phyloP scores from a whole-genome alignment of 2,888 invertebrate species.

The Plagodis dolabraria region DNA sequence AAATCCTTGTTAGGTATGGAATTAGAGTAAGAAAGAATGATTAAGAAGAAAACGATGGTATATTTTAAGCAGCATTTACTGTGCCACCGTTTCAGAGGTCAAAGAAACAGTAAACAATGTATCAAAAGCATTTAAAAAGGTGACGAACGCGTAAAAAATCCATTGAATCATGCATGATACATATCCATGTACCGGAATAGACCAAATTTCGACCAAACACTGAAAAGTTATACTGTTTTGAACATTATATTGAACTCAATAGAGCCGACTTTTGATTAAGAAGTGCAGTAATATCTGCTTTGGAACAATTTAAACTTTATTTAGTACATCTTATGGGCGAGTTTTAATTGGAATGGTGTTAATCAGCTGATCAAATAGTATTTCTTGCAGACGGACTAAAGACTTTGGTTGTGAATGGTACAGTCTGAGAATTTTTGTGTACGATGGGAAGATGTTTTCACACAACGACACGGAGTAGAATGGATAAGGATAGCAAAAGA shows the following conservation, averaged over 20 bases:
- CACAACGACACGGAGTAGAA: no score
- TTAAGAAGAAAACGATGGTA: no score
- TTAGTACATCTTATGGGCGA: neutral
- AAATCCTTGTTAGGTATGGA: no score
- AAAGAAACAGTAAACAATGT: slow-evolving; percentile 2
- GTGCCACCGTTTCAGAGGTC: slow-evolving; percentile 1
- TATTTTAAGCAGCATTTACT: no score
- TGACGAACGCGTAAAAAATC: slow-evolving; percentile 19
- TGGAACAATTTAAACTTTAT: neutral
- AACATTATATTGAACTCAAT: slow-evolving; percentile 3
- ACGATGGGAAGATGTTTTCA: no score
- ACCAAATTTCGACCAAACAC: slow-evolving; percentile 13
- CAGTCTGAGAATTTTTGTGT: slow-evolving; percentile 28
- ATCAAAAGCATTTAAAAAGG: neutral
- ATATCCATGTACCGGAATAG: slow-evolving; percentile 5
- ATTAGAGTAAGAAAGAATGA: no score
- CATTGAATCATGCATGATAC: slow-evolving; percentile 13
- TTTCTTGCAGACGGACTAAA: slow-evolving; percentile 9
- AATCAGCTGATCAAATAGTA: slow-evolving; percentile 34
- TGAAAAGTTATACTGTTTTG: slow-evolving; percentile 9
- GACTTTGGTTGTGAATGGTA: slow-evolving; percentile 6
- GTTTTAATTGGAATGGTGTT: neutral
- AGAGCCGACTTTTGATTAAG: neutral
- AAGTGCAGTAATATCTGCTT: neutral
- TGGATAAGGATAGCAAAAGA: no score